These are phyloP conservation scores for Troilus luridus DNA, from an alignment of 2,888 invertebrate species.

Conservation along the genomic window DNA sequence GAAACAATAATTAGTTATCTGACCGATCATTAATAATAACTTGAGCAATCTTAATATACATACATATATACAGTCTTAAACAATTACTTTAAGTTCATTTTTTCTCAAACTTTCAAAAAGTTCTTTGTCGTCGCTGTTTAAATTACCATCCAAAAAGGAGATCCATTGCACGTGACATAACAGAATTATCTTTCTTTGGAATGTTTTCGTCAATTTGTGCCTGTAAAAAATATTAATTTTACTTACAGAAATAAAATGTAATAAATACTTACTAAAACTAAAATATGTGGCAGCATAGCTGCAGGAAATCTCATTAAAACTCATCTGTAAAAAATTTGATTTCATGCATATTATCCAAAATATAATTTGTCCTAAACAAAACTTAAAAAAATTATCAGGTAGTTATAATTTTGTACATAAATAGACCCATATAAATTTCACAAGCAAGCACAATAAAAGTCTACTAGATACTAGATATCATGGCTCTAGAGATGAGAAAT, in stretches of 20 bases:
- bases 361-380: no score
- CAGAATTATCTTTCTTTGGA: slow-evolving; percentile 53
- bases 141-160: slow-evolving; percentile 56
- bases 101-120: neutral
- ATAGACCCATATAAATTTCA: no score
- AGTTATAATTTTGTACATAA: no score
- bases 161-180: slow-evolving; percentile 58
- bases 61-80: slow-evolving; percentile 17
- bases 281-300: neutral
- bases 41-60: slow-evolving; percentile 19
- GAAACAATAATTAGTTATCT: neutral
- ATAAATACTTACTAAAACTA: neutral
- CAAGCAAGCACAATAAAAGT: no score
- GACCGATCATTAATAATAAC: neutral
- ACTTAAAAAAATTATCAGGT: no score
- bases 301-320: no score
- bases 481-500: no score
- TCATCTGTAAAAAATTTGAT: no score
- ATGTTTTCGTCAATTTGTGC: slow-evolving; percentile 38
- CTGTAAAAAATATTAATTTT: neutral
- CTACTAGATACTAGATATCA: no score
- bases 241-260: neutral
- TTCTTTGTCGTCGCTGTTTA: neutral
- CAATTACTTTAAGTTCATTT: slow-evolving; percentile 1
- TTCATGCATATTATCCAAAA: no score